Conservation (phyloP, 64 coral and sea anemone genomes). For the Montipora capricornis region DNA sequence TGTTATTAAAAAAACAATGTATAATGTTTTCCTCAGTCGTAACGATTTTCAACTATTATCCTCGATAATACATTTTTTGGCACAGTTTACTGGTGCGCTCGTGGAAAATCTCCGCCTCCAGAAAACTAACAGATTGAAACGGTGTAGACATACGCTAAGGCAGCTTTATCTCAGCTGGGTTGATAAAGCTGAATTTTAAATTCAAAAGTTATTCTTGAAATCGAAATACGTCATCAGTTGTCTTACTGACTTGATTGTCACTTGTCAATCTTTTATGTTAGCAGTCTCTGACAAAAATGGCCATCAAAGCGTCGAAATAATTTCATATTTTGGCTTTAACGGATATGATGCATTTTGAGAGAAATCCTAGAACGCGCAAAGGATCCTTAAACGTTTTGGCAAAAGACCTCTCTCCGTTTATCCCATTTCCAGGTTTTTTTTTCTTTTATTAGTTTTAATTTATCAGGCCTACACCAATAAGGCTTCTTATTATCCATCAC, state of each 20-base stretch:
- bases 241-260: not conserved
- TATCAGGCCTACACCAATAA: no score
- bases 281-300: not conserved
- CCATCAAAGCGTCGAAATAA: not conserved
- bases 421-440: no score
- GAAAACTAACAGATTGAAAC: not conserved
- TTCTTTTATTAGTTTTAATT: no score
- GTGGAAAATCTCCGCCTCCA: not conserved
- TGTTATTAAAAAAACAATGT: no score
- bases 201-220: not conserved
- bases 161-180: not conserved
- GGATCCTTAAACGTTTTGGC: no score
- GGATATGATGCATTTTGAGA: not conserved
- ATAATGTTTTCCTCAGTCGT: no score
- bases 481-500: no score
- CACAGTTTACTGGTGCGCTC: not conserved
- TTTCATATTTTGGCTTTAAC: not conserved
- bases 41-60: no score
- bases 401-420: no score
- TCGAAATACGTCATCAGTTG: not conserved
- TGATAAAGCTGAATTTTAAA: conserved; percentile 45
- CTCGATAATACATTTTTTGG: no score
- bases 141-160: not conserved
- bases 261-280: not conserved
- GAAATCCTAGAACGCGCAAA: not conserved